Evolutionary conservation across 2,797 vertebrate species (phyloP).

Genomic region (Gymnopithys bicolor): DNA sequence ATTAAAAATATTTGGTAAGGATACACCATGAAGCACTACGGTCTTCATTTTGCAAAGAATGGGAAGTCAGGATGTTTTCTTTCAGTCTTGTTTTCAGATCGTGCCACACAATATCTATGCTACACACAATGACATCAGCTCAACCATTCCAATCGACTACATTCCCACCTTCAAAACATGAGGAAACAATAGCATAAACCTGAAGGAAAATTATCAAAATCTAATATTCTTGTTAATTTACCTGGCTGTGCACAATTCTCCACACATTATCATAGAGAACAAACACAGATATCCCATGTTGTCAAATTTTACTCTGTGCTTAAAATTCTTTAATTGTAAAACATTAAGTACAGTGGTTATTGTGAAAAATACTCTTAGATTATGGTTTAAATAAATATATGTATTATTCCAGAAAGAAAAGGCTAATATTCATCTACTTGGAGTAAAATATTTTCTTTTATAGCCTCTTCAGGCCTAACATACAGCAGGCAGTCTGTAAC

Average conservation of each 20-base stretch:
- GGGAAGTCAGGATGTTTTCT: background rate
- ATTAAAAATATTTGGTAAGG: background rate
- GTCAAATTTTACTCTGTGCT: background rate
- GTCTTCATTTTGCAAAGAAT: background rate
- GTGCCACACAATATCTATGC: background rate
- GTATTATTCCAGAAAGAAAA: background rate
- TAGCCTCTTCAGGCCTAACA: background rate
- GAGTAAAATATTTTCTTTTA: slow-evolving; percentile 27
- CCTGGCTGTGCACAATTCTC: background rate
- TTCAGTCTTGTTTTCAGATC: background rate
- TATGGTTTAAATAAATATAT: background rate
- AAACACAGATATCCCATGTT: background rate
- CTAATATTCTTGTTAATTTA: background rate
- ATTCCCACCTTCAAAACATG: background rate
- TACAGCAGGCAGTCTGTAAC: background rate
- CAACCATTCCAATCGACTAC: background rate
- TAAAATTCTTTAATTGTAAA: background rate
- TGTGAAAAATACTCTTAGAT: background rate
- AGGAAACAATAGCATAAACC: background rate
- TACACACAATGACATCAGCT: background rate
- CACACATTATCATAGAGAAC: background rate
- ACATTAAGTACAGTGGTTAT: background rate
- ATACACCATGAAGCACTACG: rapidly evolving
- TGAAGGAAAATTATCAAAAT: background rate
- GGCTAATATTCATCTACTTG: background rate